Base-by-base conservation (phyloP, 2,113 vertebrate species). In the Antigone vipio region DNA sequence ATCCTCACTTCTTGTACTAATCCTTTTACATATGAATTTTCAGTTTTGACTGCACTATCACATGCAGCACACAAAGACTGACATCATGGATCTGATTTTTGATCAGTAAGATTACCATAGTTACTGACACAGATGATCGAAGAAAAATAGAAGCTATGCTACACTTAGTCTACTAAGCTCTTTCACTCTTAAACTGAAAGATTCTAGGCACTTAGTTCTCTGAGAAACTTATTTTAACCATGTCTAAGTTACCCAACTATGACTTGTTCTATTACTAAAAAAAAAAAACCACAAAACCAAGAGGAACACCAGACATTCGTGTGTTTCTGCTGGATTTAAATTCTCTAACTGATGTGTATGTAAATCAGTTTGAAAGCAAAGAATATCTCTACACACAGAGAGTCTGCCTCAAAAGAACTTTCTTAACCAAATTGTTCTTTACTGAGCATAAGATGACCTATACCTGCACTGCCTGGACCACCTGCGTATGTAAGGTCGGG, bases 351-450 rank as follows among this genome's bases (percentile, higher is more conserved):
- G 1, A 74, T 3, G 5, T 4, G 4, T 1, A 11, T 0, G 40
- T 26, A 15, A 4, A 34, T 9, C 56, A 50, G 22, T 49, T 30
- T 2, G 0, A 52, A 47, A 67, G 52, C 53, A 80, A 14, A 20
- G 38, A 26, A 7, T 4, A 5, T 27, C 42, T 47, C 35, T 26
- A 2, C 0, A 0, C 7, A 14, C 1, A 45, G 29, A 66, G 56
- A 6, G 4, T 22, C 10, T 52, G 67, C 47, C 58, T 53, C 55
- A 21, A 35, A 9, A 68, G 21, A 4, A 27, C 34, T 24, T 59
- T 12, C 35, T 52, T 49, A 64, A 47, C n/a, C 23, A 38, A 45
- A 42, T 3, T 0, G 1, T 6, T 50, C 50, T 34, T 53, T 5
- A 4, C n/a, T 9, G 42, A 81, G 71, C 16, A 2, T 1, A 29